Percentiles rank a stretch among this genome's conserved stretches.
Conservation (phyloP, 2,888 invertebrate genomes). For the Caenorhabditis sulstoni region DNA sequence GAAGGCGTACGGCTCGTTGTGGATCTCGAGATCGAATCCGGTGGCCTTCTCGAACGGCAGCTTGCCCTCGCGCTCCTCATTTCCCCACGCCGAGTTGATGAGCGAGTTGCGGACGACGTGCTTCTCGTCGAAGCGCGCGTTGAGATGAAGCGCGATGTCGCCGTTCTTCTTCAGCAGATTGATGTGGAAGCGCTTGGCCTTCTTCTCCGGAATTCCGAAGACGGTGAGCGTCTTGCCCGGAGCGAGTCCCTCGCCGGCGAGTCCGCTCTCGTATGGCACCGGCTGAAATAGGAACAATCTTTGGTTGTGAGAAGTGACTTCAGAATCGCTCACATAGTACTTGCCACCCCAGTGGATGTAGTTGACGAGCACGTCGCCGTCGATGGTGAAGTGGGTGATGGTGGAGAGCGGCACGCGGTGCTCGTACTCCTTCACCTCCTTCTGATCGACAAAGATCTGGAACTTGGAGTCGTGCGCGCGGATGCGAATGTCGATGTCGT, state of each 20-base stretch:
- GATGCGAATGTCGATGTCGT: constrained; percentile 79
- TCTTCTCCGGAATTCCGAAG: constrained; percentile 79
- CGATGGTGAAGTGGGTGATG: constrained; percentile 80
- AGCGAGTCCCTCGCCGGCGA: constrained; percentile 77
- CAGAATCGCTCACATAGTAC: constrained; percentile 74
- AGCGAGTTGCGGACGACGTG: constrained; percentile 71
- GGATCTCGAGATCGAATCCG: constrained; percentile 71
- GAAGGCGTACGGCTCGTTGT: constrained; percentile 73
- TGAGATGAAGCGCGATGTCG: constrained; percentile 74
- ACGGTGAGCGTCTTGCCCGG: constrained; percentile 78
- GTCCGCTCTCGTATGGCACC: constrained; percentile 79
- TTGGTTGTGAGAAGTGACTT: not conserved
- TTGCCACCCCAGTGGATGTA: constrained; percentile 80
- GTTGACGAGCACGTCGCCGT: constrained; percentile 77
- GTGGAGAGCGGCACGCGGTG: constrained; percentile 78
- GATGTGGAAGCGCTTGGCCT: constrained; percentile 74
- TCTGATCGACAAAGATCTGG: constrained; percentile 78
- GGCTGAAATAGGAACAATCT: constrained; percentile 62
- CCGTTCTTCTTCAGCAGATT: constrained; percentile 74
- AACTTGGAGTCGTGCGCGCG: constrained; percentile 80
- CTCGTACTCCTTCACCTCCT: constrained; percentile 80
- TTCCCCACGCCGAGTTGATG: constrained; percentile 73
- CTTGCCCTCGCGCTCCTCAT: constrained; percentile 75
- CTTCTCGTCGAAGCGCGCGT: constrained; percentile 74
- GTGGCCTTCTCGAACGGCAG: constrained; percentile 72